Evolutionary conservation across 2,888 invertebrate genomes (phyloP).

Genomic region (Ormyrus thymus): DNA sequence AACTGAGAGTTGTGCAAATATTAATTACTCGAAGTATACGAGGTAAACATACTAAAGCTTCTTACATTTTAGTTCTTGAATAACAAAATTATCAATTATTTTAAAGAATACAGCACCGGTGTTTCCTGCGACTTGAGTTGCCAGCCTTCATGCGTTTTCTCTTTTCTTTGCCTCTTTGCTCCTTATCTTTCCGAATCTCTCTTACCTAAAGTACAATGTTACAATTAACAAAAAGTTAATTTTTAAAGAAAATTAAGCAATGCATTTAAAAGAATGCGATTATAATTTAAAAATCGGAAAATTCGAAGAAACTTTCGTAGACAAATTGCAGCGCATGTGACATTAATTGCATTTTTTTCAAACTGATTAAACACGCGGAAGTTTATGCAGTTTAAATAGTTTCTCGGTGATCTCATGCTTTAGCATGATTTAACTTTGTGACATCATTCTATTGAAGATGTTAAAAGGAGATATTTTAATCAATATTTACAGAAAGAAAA

Average conservation of each 20-base stretch:
- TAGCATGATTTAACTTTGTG: constrained; percentile 39
- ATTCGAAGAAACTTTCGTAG: not conserved
- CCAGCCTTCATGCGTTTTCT: constrained; percentile 76
- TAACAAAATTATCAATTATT: constrained; percentile 51
- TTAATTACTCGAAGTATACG: constrained; percentile 65
- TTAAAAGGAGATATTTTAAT: not conserved
- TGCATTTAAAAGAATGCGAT: not conserved
- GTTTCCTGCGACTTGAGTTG: constrained; percentile 70
- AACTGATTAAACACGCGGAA: constrained; percentile 32
- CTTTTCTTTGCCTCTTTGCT: constrained; percentile 85
- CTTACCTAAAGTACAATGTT: constrained; percentile 65
- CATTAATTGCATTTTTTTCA: constrained; percentile 16
- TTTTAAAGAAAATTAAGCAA: constrained; percentile 33
- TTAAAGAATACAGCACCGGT: constrained; percentile 72
- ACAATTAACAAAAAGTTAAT: not conserved
- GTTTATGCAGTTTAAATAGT: constrained; percentile 27
- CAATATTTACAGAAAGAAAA: too few relatives aligned
- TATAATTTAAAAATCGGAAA: not conserved
- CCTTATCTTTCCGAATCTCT: constrained; percentile 97
- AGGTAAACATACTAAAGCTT: constrained; percentile 70
- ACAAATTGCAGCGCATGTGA: not conserved
- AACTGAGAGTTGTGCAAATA: constrained; percentile 66
- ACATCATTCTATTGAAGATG: constrained; percentile 39
- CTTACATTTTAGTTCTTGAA: constrained; percentile 68
- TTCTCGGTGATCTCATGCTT: constrained; percentile 42